Evolutionary conservation across 2,888 invertebrate species (phyloP).

Genomic region (Drosophila macrospina): DNA sequence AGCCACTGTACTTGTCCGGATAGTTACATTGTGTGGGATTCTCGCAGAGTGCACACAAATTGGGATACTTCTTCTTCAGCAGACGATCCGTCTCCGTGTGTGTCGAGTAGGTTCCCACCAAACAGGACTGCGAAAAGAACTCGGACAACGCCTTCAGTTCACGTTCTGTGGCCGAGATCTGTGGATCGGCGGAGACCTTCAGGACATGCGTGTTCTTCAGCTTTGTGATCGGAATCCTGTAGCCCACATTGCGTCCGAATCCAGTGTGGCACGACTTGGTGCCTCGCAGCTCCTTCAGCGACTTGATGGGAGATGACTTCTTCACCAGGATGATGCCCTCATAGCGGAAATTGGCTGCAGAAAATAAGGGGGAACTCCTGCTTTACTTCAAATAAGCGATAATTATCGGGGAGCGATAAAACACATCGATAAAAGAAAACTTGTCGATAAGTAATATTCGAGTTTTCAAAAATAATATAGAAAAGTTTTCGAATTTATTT

Average conservation of each 20-base stretch:
- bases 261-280: slow-evolving; percentile 95
- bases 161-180: slow-evolving; percentile 88
- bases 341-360: slow-evolving; percentile 91
- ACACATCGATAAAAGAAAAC: background rate
- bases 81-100: slow-evolving; percentile 90
- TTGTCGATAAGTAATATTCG: too few relatives aligned
- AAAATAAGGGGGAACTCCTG: background rate
- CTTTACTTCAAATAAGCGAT: background rate
- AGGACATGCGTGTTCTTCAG: slow-evolving; percentile 89
- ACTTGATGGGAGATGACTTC: slow-evolving; percentile 90
- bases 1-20: slow-evolving; percentile 94
- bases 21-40: slow-evolving; percentile 91
- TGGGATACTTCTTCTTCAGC: slow-evolving; percentile 91
- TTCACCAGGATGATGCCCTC: slow-evolving; percentile 93
- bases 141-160: slow-evolving; percentile 92
- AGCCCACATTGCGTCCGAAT: slow-evolving; percentile 94
- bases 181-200: slow-evolving; percentile 83
- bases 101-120: slow-evolving; percentile 93
- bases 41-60: slow-evolving; percentile 92
- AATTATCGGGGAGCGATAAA: background rate
- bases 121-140: slow-evolving; percentile 93
- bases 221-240: slow-evolving; percentile 92
- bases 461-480: too few relatives aligned
- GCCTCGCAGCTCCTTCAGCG: slow-evolving; percentile 89
- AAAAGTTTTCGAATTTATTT: too few relatives aligned